Conservation (phyloP, 2,113 vertebrate genomes). For the Chaetodon auriga region DNA sequence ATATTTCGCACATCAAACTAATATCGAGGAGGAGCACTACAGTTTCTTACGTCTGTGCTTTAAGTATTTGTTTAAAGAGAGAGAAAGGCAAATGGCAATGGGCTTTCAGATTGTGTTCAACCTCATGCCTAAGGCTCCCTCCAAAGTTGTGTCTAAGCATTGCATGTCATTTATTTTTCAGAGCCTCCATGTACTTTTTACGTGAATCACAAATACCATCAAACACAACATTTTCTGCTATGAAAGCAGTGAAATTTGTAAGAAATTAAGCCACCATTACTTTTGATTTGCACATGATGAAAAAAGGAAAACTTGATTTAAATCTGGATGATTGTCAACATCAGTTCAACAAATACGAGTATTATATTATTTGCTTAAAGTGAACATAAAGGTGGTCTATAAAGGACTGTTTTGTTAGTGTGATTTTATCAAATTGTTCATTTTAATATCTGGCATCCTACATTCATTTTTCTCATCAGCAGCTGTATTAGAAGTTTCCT, state of each 20-base stretch:
- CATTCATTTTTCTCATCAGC: conserved; percentile 5
- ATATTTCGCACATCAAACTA: background rate
- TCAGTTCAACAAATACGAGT: conserved; percentile 1
- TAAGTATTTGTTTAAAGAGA: conserved; percentile 14
- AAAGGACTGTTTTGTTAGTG: background rate
- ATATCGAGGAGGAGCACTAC: background rate
- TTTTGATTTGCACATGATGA: background rate
- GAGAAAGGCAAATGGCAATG: background rate
- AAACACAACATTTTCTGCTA: background rate
- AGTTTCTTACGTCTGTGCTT: background rate
- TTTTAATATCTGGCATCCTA: conserved; percentile 23
- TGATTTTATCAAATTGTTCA: conserved; percentile 9
- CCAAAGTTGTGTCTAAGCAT: conserved; percentile 75
- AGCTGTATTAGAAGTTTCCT: background rate
- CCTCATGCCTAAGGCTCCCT: conserved; percentile 78
- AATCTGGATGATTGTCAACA: background rate
- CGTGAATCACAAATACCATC: background rate
- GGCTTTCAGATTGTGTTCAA: conserved; percentile 23
- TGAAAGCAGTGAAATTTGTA: background rate
- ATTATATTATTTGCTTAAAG: background rate
- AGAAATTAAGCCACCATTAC: background rate
- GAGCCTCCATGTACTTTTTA: background rate
- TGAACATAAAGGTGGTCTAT: conserved; percentile 1
- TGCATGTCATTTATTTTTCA: conserved; percentile 60
- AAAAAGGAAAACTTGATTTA: background rate